Conservation (phyloP, 2,888 invertebrate species). For the Alentia gelatinosa region DNA sequence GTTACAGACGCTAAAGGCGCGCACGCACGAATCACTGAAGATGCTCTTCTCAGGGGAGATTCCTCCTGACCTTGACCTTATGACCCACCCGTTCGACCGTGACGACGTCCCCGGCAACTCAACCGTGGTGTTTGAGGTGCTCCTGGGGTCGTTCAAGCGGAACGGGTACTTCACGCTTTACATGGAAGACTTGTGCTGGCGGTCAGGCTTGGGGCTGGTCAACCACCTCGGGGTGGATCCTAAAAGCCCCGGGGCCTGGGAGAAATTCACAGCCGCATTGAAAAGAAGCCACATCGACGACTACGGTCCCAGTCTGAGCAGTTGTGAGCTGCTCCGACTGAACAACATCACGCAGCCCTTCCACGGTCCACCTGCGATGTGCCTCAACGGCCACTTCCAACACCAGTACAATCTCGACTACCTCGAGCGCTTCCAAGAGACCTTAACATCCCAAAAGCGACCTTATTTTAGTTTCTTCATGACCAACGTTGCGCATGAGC, state of each 20-base stretch:
- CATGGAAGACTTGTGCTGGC: slow-evolving; percentile 17
- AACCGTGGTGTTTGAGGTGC: background rate
- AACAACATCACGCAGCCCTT: background rate
- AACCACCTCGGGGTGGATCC: background rate
- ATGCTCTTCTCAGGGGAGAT: slow-evolving; percentile 25
- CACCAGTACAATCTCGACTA: background rate
- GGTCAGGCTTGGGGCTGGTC: background rate
- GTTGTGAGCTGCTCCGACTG: background rate
- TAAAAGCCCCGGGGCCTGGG: background rate
- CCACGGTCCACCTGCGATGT: background rate
- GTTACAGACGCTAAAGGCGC: background rate
- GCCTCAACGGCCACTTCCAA: background rate
- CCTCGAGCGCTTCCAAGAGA: background rate
- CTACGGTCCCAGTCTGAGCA: background rate
- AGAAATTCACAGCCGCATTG: background rate
- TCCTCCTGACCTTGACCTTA: background rate
- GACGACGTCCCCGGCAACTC: background rate
- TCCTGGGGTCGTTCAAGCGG: background rate
- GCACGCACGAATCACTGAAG: background rate
- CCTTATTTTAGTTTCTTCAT: background rate
- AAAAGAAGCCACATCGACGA: background rate
- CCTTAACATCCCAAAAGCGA: background rate
- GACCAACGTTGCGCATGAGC: background rate
- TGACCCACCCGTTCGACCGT: background rate
- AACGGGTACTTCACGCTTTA: background rate